Evolutionary conservation across 2,113 vertebrate species (phyloP).

Genomic region (Toxotes chatareus): DNA sequence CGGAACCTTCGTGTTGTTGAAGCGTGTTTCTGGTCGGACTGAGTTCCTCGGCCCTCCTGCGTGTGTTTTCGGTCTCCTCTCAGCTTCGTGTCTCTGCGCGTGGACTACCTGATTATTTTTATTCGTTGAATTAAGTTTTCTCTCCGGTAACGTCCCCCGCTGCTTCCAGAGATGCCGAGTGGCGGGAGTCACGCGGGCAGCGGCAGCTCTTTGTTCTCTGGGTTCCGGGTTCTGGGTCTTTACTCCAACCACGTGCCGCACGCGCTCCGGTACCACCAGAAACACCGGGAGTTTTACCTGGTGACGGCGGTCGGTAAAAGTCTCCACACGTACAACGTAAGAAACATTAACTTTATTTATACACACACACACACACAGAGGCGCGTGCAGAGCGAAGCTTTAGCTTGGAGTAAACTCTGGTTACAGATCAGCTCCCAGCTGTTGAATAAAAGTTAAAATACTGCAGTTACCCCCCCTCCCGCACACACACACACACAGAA

Average conservation of each 20-base stretch:
- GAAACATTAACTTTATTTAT: slow-evolving; percentile 40
- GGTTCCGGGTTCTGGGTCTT: slow-evolving; percentile 90
- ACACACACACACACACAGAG: not conserved
- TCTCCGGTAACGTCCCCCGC: not conserved
- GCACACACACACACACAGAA: too few species aligned
- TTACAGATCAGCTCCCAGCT: too few species aligned
- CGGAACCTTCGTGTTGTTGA: slow-evolving; percentile 41
- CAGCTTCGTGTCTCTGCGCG: not conserved
- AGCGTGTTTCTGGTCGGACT: slow-evolving; percentile 44
- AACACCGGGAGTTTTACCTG: slow-evolving; percentile 93
- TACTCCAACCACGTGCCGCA: slow-evolving; percentile 92
- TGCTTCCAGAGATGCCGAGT: slow-evolving; percentile 41
- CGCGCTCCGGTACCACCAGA: slow-evolving; percentile 89
- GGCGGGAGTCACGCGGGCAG: slow-evolving; percentile 23
- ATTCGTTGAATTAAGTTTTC: not conserved
- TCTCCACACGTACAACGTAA: slow-evolving; percentile 95
- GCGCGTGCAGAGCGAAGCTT: too few species aligned
- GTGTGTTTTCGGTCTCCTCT: not conserved
- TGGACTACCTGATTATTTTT: not conserved
- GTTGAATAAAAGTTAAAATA: too few species aligned
- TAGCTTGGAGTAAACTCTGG: too few species aligned
- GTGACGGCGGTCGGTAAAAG: slow-evolving; percentile 88
- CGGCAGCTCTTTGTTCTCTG: slow-evolving; percentile 84
- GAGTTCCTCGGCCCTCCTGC: not conserved
- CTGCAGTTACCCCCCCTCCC: too few species aligned